Evolutionary conservation across 2,113 vertebrate genomes (phyloP).

Genomic region (Eptatretus burgeri): DNA sequence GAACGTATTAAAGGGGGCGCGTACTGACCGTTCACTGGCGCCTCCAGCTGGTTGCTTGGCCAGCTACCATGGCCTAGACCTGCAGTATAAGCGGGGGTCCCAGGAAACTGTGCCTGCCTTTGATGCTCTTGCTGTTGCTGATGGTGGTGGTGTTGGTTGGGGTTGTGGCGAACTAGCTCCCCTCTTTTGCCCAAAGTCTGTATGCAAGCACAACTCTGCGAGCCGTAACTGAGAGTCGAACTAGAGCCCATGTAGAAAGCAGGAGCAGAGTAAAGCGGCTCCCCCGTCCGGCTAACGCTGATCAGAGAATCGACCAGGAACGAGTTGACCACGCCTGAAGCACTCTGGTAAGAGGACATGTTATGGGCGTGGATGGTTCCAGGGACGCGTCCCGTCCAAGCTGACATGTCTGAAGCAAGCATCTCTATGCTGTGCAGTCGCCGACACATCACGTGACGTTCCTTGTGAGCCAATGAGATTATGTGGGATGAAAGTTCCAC

Average conservation of each 20-base stretch:
- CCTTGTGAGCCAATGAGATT: no score
- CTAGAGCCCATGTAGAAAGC: conserved; percentile 44
- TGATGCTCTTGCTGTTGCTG: not conserved
- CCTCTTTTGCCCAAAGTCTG: conserved; percentile 58
- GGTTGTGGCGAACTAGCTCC: conserved; percentile 23
- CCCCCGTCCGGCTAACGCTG: conserved; percentile 50
- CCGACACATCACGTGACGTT: no score
- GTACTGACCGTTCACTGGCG: conserved; percentile 41
- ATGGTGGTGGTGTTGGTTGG: not conserved
- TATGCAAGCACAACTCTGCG: conserved; percentile 70
- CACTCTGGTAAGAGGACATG: conserved; percentile 97
- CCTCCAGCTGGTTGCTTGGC: conserved; percentile 53
- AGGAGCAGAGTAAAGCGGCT: conserved; percentile 21
- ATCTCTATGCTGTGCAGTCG: no score
- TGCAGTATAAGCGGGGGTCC: conserved; percentile 44
- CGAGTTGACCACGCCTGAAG: conserved; percentile 58
- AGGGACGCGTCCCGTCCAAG: conserved; percentile 93
- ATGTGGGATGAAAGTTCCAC: no score
- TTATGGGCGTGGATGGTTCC: conserved; percentile 84
- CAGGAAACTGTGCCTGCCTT: conserved; percentile 12
- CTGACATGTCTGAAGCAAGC: conserved; percentile 99
- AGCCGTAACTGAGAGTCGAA: conserved; percentile 63
- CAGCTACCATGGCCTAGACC: conserved; percentile 71
- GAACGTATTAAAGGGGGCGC: conserved; percentile 35
- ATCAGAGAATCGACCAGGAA: conserved; percentile 96